Evolutionary conservation across 2,113 vertebrate species (phyloP), one percentile per base, ranked within the genome.

Genomic region (Perca flavescens): DNA sequence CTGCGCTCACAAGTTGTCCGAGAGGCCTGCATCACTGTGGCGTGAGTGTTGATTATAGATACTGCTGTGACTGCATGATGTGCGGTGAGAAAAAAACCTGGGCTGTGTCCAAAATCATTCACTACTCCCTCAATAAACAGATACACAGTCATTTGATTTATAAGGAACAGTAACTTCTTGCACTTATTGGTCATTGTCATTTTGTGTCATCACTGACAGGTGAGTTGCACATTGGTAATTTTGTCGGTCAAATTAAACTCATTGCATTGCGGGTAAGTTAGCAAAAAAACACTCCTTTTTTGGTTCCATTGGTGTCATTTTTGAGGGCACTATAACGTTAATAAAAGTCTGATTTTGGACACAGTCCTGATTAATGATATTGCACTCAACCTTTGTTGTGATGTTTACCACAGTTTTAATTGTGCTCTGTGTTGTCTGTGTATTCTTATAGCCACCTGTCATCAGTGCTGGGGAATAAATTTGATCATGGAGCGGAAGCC

Each of bases 11-110:
- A 99, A 92, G 98, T 99, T 91, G 98, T 99, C 63, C 92, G 98
- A 77, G 98, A 99, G 94, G 98, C 97, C 13, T 99, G 98, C 94
- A 97, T 99, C 85, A 99, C 98, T 83, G 98, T 99, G 83, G 97
- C 97, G 98, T 99, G 93, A 97, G 98, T 97, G 79, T 63, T 47
- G 3, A 19, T 12, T 9, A 53, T 13, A 17, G 16, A 81, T 31
- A 19, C 46, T 49, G 49, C 28, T 5, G n/a, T 47, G 25, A 11
- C 10, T n/a, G 63, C 40, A 13, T 16, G 12, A 65, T 15, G 5
- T 43, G 21, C 21, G 22, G 36, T 15, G 12, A 46, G 46, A 31
- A 15, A 15, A 15, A 62, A 19, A 17, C 43, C 19, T 3, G 19
- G 12, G 61, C 61, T 43, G 12, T 43, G 61, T 62, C 34, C 12